Evolutionary conservation across 2,888 invertebrate genomes (phyloP), one percentile per base, ranked within the genome.

Genomic region (Zeuzera pyrina): DNA sequence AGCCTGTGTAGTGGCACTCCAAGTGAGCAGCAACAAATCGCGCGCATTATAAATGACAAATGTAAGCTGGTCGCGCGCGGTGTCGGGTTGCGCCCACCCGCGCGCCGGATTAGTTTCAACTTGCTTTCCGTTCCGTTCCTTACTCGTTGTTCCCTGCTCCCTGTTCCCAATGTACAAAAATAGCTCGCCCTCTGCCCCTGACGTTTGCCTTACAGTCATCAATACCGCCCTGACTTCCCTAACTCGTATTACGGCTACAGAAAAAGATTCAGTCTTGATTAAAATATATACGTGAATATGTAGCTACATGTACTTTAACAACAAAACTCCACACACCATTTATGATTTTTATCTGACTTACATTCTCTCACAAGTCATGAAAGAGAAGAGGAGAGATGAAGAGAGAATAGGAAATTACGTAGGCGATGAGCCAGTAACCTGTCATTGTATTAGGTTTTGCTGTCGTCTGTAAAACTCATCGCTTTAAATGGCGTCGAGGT

Each of bases 21-120:
- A 66, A 60, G 63, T 67, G 73, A 72, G 68, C 68, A 70, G 69
- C 79, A 79, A 81, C 81, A 83, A 83, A 83, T 83, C 79, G 81
- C 78, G 67, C 67, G 79, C 77, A 81, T 83, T 79, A 78, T 76
- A 74, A 77, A 81, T 81, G 83, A 83, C 83, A 83, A 83, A 83
- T 81, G 81, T 78, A 73, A 76, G 72, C 65, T 58, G 68, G 59
- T 68, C 70, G 70, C 59, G 53, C 60, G 64, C 67, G 73, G 78
- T 81, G 81, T 79, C 58, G 56, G 52, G 58, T 81, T 72, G 70
- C 78, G 81, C 61, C 78, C 81, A 78, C 83, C 78, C 81, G 57
- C 50, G 53, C 53, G 52, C 47, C 52, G 58, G 58, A 78, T 81
- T 79, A 81, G 73, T 73, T 76, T 76, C 78, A 71, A 62, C 71